Base-by-base conservation (phyloP, 2,113 vertebrate genomes). In the Poeciliopsis retropinna region DNA sequence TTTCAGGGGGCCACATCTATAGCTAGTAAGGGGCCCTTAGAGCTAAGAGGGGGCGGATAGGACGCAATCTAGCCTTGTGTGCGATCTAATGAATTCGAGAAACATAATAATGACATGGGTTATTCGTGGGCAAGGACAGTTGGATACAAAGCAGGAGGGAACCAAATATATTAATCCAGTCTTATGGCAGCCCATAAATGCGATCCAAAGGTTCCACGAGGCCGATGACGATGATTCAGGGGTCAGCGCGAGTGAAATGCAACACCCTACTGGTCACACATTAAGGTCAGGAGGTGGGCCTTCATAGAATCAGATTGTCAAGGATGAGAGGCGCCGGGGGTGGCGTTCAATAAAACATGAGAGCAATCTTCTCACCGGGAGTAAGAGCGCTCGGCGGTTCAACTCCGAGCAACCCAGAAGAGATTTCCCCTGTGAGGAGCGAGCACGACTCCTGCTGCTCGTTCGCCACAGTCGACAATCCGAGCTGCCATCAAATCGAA, bases 291-390 rank as follows among this genome's bases (percentile, higher is more conserved):
- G 73, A 80, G 89, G 83, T 89, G 70, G 86, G 82, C 88, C 80
- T 88, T 76, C 80, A 81, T 79, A 77, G 88, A 91, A 89, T 92
- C 88, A 87, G 84, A 90, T 88, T 89, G 87, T 91, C 88, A 88
- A 80, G 89, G 89, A 92, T 91, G 89, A 92, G 78, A 87, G 90
- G 83, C 80, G 86, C 88, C 63, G 1, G 62, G 85, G 83, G 91
- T 76, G 80, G 82, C 78, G 84, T 92, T 94, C 91, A 93, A 91
- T 92, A 93, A 93, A 93, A 93, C 91, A 93, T 93, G 89, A 92
- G 85, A 83, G 87, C 90, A 93, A 93, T 94, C 89, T 92, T 91
- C 88, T 88, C 91, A 85, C 82, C 80, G 70, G 79, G 83, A 91
- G 87, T 84, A 88, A 89, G 90, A 91, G 76, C 76, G 81, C 75